Conservation (phyloP, 2,797 vertebrate genomes). For the Chloroceryle amazona region DNA sequence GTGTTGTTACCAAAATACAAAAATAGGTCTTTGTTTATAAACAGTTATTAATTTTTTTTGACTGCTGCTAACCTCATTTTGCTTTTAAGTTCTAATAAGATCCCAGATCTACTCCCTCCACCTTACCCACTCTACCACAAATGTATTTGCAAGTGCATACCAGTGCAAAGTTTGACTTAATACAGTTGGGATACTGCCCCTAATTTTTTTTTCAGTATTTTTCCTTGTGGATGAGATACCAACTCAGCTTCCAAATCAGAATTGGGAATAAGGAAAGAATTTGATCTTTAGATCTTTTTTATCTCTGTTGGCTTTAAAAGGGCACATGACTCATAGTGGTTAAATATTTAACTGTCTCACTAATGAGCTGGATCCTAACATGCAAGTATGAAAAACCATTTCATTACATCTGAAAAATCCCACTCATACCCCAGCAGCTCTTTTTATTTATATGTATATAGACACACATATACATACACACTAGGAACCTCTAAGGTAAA, state of each 20-base stretch:
- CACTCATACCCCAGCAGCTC: background rate
- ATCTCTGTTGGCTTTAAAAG: background rate
- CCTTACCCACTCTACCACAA: background rate
- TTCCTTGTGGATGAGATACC: background rate
- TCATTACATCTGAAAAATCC: background rate
- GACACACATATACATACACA: background rate
- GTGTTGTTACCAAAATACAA: background rate
- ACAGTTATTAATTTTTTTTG: background rate
- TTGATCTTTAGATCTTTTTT: background rate
- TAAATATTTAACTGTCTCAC: slow-evolving; percentile 43
- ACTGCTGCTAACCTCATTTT: background rate
- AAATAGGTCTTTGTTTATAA: background rate
- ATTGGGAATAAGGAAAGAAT: background rate
- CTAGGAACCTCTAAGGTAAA: background rate
- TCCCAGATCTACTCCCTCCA: background rate
- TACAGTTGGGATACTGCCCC: background rate
- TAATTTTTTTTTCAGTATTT: background rate
- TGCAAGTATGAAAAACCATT: background rate
- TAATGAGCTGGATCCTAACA: slow-evolving; percentile 4
- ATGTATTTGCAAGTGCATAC: background rate
- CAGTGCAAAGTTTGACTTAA: background rate
- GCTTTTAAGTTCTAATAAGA: background rate
- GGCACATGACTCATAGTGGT: background rate
- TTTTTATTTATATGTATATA: background rate
- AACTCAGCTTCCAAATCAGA: background rate